phyloP scores from a whole-genome alignment of 2,113 vertebrate species.

The Alectura lathami region DNA sequence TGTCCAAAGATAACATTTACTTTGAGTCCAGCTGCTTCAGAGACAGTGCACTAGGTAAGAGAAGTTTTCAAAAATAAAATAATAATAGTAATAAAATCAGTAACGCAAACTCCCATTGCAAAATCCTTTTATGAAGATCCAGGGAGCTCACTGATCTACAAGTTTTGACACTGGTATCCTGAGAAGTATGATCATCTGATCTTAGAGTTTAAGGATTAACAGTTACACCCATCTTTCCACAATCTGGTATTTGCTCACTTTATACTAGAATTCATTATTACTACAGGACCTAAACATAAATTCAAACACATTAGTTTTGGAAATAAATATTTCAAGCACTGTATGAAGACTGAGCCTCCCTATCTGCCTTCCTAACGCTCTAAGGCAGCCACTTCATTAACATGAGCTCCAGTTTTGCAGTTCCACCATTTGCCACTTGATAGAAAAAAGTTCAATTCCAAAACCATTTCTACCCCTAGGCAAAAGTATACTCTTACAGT shows the following conservation, averaged over 20 bases:
- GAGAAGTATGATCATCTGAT: not conserved
- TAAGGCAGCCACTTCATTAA: not conserved
- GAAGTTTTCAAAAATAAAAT: too few relatives aligned
- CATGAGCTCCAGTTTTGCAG: not conserved
- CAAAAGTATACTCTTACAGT: not conserved
- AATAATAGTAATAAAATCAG: too few relatives aligned
- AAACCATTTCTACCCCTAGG: not conserved
- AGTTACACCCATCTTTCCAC: not conserved
- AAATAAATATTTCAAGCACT: not conserved
- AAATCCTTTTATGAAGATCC: not conserved
- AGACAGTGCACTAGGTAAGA: not conserved
- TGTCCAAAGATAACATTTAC: conserved; percentile 15
- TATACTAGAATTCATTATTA: not conserved
- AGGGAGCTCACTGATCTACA: not conserved
- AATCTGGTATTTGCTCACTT: not conserved
- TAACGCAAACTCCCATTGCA: not conserved
- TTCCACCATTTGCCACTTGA: not conserved
- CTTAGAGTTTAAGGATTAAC: not conserved
- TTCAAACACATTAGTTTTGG: not conserved
- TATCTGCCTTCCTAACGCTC: not conserved
- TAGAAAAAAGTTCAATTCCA: not conserved
- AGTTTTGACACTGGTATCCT: not conserved
- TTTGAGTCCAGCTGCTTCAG: not conserved
- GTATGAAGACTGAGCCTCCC: not conserved
- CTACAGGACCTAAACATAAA: not conserved